phyloP scores from a whole-genome alignment of 2,888 invertebrate species.

The Lathronympha strigana region DNA sequence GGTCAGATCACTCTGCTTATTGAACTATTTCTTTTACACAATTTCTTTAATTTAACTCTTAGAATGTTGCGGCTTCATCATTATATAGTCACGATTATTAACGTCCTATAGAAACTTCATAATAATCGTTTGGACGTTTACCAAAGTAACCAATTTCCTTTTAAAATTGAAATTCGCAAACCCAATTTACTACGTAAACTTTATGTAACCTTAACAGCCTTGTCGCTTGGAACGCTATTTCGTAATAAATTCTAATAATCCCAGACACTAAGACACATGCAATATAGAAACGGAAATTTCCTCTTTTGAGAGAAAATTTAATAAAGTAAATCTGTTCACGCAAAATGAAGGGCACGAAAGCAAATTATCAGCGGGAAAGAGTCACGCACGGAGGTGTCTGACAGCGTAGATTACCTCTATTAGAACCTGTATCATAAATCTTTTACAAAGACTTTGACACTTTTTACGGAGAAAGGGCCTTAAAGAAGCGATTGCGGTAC shows the following conservation, averaged over 20 bases:
- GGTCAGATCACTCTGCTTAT: no score
- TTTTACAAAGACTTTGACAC: neutral
- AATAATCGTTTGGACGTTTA: no score
- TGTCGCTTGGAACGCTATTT: neutral
- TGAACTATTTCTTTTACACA: no score
- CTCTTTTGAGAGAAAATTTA: slow-evolving; percentile 55
- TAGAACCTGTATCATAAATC: neutral
- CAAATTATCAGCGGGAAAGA: slow-evolving; percentile 48
- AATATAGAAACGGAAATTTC: slow-evolving; percentile 53
- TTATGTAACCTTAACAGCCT: neutral
- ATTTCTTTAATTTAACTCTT: no score
- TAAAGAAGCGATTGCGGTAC: no score
- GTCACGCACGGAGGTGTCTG: slow-evolving; percentile 58
- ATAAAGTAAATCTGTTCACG: slow-evolving; percentile 58
- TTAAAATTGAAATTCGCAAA: no score
- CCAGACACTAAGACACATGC: slow-evolving; percentile 28
- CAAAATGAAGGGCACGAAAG: slow-evolving; percentile 45
- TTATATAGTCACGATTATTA: no score
- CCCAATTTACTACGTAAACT: no score
- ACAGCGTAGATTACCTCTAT: slow-evolving; percentile 42
- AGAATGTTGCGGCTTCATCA: no score
- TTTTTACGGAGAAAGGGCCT: neutral
- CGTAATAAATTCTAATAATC: slow-evolving; percentile 24
- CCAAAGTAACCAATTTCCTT: no score
- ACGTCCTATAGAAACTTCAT: no score